phyloP scores from a whole-genome alignment of 2,113 vertebrate genomes.

The Neolamprologus falcicula region DNA sequence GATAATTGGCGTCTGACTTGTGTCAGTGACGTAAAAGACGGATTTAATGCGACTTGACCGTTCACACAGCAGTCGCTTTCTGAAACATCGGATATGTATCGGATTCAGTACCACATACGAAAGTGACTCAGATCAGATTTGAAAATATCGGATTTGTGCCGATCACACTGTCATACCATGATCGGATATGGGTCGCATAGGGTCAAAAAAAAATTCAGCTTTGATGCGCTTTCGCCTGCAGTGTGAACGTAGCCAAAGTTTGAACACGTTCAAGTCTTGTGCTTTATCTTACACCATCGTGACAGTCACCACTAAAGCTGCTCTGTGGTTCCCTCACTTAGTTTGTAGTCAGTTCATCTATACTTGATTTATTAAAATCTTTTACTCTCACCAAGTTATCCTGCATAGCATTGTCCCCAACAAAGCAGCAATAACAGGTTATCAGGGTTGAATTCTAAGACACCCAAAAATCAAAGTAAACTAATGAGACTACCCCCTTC shows the following conservation, averaged over 20 bases:
- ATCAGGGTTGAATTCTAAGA: not conserved
- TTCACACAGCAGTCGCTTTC: too few relatives aligned
- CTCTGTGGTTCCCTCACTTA: not conserved
- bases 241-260: not conserved
- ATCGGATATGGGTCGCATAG: too few relatives aligned
- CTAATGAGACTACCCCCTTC: not conserved
- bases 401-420: not conserved
- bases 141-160: too few relatives aligned
- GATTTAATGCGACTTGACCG: too few relatives aligned
- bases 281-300: not conserved
- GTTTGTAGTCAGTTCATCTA: not conserved
- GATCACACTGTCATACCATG: too few relatives aligned
- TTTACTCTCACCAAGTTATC: not conserved
- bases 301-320: not conserved
- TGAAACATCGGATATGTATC: too few relatives aligned
- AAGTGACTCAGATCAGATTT: too few relatives aligned
- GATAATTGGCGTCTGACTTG: too few relatives aligned
- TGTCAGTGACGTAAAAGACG: too few relatives aligned
- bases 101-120: too few relatives aligned
- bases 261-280: not conserved
- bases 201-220: too few relatives aligned
- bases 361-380: not conserved
- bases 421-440: not conserved
- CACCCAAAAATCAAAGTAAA: not conserved
- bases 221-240: too few relatives aligned